phyloP scores from a whole-genome alignment of 1,140 invertebrate genomes.

The Zaprionus camerounensis region DNA sequence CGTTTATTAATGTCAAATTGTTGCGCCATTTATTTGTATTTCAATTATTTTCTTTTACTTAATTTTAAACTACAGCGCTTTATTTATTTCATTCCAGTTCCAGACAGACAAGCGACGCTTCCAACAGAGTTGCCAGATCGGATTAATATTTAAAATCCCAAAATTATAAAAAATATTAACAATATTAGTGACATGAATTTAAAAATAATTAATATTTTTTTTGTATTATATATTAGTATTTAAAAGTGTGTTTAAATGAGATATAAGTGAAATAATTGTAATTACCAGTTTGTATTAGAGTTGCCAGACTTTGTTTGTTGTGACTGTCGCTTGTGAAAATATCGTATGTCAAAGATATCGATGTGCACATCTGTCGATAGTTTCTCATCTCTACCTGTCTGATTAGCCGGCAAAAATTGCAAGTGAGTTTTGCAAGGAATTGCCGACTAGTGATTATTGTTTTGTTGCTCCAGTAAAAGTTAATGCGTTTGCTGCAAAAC shows the following conservation, averaged over 20 bases:
- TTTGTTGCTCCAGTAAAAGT: neutral
- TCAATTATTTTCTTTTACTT: neutral
- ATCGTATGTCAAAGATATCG: conserved; percentile 12
- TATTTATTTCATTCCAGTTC: conserved; percentile 28
- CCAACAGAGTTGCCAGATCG: conserved; percentile 26
- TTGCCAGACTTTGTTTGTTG: neutral
- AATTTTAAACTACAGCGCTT: conserved; percentile 52
- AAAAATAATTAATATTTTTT: neutral
- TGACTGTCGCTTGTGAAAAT: neutral
- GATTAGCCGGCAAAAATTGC: conserved; percentile 62
- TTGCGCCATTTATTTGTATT: conserved; percentile 22
- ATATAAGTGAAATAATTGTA: neutral
- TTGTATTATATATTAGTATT: neutral
- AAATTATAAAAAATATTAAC: neutral
- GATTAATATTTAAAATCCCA: neutral
- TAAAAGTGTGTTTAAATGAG: neutral
- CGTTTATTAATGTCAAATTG: conserved; percentile 31
- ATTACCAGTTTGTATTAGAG: neutral
- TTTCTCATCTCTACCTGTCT: conserved; percentile 1
- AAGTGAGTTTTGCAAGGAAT: conserved; percentile 28
- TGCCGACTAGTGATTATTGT: neutral
- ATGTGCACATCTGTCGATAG: conserved; percentile 7
- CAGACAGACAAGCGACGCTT: conserved; percentile 24
- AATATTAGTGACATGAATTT: neutral
- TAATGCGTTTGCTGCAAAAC: conserved; percentile 57